A percentile compares a stretch with the other conserved stretches of the same genome.
Conservation (phyloP, 35 echinoderm and acorn worm genomes). For the Lytechinus variegatus region DNA sequence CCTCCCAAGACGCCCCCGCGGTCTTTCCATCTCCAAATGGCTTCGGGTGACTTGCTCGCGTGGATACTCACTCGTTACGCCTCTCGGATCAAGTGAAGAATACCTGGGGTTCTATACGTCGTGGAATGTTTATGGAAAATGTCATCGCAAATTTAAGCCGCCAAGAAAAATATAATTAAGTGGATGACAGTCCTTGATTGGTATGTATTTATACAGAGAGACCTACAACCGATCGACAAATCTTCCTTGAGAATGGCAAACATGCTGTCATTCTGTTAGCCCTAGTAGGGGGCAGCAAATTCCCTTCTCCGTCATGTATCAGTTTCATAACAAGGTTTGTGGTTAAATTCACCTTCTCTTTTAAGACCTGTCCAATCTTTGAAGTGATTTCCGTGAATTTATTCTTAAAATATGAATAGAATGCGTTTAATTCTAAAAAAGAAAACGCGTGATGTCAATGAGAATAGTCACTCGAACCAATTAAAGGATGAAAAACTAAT, state of each 20-base stretch:
- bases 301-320: background rate
- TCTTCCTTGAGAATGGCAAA: background rate
- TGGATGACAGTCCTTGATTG: background rate
- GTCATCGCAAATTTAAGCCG: constrained; percentile 26
- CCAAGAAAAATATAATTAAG: constrained; percentile 41
- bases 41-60: background rate
- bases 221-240: background rate
- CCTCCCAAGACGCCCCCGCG: background rate
- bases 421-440: too few relatives aligned
- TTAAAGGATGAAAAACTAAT: too few relatives aligned
- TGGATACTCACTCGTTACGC: constrained; percentile 16
- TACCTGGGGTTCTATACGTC: background rate
- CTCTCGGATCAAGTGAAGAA: background rate
- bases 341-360: background rate
- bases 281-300: background rate
- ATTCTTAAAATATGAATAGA: too few relatives aligned
- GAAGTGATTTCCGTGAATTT: too few relatives aligned
- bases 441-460: too few relatives aligned
- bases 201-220: constrained; percentile 1
- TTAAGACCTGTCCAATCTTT: background rate
- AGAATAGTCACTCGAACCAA: too few relatives aligned
- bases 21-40: background rate
- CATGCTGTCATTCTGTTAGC: background rate
- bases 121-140: constrained; percentile 32
- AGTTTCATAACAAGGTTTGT: background rate